Base-by-base conservation (phyloP, 2,113 vertebrate species). In the Nettapus auritus region DNA sequence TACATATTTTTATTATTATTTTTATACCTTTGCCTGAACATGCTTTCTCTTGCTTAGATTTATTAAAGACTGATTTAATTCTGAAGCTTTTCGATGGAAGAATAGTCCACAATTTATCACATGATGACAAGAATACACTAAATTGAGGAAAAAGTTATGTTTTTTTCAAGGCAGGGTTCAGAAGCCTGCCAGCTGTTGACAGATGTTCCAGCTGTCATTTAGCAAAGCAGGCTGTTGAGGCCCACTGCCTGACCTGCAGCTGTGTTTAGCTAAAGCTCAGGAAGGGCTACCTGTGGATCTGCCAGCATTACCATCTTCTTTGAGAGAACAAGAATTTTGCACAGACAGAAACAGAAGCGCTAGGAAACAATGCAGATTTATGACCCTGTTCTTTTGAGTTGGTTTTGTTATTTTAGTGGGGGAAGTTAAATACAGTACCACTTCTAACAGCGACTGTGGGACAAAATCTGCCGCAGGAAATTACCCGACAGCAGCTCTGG, bases 301-400 rank as follows among this genome's bases (percentile, higher is more conserved):
- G 3, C 11, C 36, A 22, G 11, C 19, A 13, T 21, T 42, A 75
- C 11, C 13, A 38, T 31, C 13, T 34, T 52, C 9, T 40, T 6
- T 16, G 21, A 71, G 28, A 70, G 44, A 76, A 34, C 3, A 77
- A 73, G 36, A 22, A n/a, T 5, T 73, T 29, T 55, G 6, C 16
- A 42, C 6, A 33, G 13, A 44, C 17, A 0, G 0, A 55, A 86
- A 83, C 9, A 75, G 34, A 68, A 91, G 11, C 11, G 16, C 25
- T 50, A 57, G 48, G 21, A 68, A 73, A 73, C n/a, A 84, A 59
- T 40, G 28, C 33, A 34, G 8, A 44, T 75, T 88, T 81, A 68
- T 13, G 75, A 3, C 10, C 6, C 20, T 52, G 2, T n/a, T 91
- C 19, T 67, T 67, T 55, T 31, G 7, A 12, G 84, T 68, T 82